These are phyloP conservation scores for Hoplostethus atlanticus DNA, from an alignment of 2,797 vertebrate species.

Conservation along the genomic window DNA sequence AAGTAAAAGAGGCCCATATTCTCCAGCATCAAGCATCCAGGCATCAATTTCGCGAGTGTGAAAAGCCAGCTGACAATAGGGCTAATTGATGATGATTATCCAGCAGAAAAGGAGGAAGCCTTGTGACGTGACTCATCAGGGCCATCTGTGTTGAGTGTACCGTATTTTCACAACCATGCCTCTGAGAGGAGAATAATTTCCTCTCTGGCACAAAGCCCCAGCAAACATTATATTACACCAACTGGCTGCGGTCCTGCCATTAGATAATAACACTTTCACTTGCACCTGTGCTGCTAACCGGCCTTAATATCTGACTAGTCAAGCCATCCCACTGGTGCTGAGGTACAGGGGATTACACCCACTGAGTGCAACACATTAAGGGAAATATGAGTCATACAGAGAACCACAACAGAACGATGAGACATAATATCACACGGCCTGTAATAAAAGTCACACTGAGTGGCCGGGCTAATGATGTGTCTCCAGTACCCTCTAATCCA, in stretches of 20 bases:
- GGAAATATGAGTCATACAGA: constrained; percentile 66
- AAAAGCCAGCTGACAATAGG: constrained; percentile 72
- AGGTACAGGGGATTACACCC: constrained; percentile 60
- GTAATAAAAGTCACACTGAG: constrained; percentile 60
- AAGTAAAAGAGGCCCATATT: constrained; percentile 63
- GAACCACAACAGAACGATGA: constrained; percentile 65
- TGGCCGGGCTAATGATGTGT: constrained; percentile 59
- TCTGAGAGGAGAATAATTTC: constrained; percentile 67
- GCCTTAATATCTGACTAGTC: constrained; percentile 58
- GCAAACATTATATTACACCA: constrained; percentile 53
- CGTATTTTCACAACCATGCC: constrained; percentile 65
- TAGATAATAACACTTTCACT: constrained; percentile 62
- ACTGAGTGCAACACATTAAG: constrained; percentile 55
- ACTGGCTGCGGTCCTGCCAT: constrained; percentile 39
- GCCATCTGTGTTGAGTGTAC: constrained; percentile 72
- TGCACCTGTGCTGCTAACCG: constrained; percentile 64
- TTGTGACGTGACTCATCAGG: constrained; percentile 70
- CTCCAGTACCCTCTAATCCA: constrained; percentile 57
- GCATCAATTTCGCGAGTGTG: constrained; percentile 64
- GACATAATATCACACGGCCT: constrained; percentile 48
- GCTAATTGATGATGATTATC: constrained; percentile 80
- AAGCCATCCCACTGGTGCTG: constrained; percentile 30
- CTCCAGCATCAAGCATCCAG: constrained; percentile 46
- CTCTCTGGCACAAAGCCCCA: constrained; percentile 70
- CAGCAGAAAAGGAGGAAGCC: constrained; percentile 74